A percentile compares a stretch with the other conserved stretches of the same genome.
phyloP scores from a whole-genome alignment of 2,113 vertebrate genomes.

The Pseudorectes ferrugineus region DNA sequence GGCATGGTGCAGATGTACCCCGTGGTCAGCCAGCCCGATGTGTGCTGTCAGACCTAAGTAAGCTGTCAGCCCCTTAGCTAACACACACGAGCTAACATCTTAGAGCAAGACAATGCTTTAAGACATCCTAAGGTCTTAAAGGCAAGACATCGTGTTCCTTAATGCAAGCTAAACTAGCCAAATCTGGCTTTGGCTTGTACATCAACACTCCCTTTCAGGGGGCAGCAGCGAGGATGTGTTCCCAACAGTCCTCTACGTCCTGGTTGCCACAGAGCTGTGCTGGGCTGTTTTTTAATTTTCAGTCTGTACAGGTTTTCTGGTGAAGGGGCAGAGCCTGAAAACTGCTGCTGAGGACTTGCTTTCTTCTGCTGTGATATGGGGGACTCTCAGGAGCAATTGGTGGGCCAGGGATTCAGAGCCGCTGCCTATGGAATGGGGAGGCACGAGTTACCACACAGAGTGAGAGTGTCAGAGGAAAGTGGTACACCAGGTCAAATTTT shows the following conservation, averaged over 20 bases:
- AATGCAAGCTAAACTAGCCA: neutral
- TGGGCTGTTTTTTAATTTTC: neutral
- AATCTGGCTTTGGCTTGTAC: neutral
- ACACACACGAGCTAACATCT: neutral
- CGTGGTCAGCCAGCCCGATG: neutral
- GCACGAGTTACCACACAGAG: accelerated
- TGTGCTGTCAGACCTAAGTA: neutral
- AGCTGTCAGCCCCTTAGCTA: neutral
- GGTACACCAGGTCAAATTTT: accelerated
- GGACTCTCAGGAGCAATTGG: neutral
- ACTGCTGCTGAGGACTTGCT: neutral
- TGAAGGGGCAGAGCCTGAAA: neutral
- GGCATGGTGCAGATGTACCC: neutral
- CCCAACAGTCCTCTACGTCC: neutral
- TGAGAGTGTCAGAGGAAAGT: neutral
- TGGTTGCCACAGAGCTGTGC: neutral
- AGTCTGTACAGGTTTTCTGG: neutral
- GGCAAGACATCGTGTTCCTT: neutral
- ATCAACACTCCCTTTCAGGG: neutral
- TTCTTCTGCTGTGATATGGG: neutral
- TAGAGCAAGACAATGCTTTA: neutral
- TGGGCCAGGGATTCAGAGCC: neutral
- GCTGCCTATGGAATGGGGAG: neutral
- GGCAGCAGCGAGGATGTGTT: neutral
- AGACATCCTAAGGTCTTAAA: neutral